phyloP scores from a whole-genome alignment of 2,797 vertebrate species.

The Labeo calbasu region DNA sequence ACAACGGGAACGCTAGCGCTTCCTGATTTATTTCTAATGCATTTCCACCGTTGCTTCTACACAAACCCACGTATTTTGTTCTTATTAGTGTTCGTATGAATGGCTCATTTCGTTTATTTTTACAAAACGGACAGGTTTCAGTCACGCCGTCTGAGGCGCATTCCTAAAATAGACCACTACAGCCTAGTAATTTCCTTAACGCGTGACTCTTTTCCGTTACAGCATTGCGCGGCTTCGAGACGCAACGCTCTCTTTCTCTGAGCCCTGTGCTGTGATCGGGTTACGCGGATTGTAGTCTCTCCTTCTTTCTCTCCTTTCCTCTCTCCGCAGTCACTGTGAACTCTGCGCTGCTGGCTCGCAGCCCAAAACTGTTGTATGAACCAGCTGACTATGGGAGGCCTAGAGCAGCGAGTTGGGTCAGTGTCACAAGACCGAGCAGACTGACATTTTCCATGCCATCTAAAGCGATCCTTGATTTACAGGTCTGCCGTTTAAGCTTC shows the following conservation, averaged over 20 bases:
- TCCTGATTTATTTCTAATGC: conserved; percentile 32
- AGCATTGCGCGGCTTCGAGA: conserved; percentile 34
- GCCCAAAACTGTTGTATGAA: conserved; percentile 64
- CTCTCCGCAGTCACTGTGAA: conserved; percentile 50
- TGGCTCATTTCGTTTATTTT: neutral
- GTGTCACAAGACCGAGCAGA: conserved; percentile 78
- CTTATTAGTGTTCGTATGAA: neutral
- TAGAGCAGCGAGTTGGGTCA: conserved; percentile 69
- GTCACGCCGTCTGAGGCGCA: neutral
- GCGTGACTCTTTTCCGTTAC: conserved; percentile 54
- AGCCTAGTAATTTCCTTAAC: conserved; percentile 19
- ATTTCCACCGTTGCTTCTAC: conserved; percentile 2
- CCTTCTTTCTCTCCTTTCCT: conserved; percentile 57
- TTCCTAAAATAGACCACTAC: conserved; percentile 34
- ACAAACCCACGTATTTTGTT: neutral
- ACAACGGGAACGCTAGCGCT: conserved; percentile 66
- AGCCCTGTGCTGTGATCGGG: conserved; percentile 47
- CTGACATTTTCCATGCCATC: conserved; percentile 79
- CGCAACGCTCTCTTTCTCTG: conserved; percentile 25
- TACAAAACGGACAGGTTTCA: conserved; percentile 20
- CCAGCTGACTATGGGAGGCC: conserved; percentile 63
- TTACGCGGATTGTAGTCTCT: conserved; percentile 57
- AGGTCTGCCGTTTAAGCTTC: conserved; percentile 37
- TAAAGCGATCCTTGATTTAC: conserved; percentile 68
- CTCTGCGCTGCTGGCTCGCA: conserved; percentile 62